These are phyloP conservation scores for Drosophila sordidula DNA, from an alignment of 2,888 invertebrate species.

Conservation along the genomic window DNA sequence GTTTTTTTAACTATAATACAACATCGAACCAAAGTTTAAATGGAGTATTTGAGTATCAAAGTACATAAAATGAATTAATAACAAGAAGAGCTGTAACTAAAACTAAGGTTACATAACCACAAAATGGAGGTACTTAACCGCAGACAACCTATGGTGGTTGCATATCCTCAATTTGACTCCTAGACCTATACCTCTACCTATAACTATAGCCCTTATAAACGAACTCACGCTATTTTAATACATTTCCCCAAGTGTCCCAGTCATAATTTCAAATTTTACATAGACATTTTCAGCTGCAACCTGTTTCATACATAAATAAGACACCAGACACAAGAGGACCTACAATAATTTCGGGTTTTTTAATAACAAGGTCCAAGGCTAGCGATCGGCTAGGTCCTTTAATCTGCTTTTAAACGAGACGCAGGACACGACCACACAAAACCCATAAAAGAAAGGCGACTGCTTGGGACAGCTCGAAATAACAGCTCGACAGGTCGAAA, in stretches of 20 bases:
- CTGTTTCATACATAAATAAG: slow-evolving; percentile 62
- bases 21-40: no score
- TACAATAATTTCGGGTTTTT: slow-evolving; percentile 53
- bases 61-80: no score
- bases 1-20: no score
- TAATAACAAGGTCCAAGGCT: slow-evolving; percentile 63
- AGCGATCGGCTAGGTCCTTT: slow-evolving; percentile 64
- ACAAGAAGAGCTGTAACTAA: background rate
- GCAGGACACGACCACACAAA: slow-evolving; percentile 76
- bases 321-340: slow-evolving; percentile 40
- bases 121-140: slow-evolving; percentile 7
- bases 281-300: slow-evolving; percentile 58
- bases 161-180: background rate
- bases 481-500: slow-evolving; percentile 65
- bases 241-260: slow-evolving; percentile 7
- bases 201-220: background rate
- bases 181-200: background rate
- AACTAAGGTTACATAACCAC: background rate
- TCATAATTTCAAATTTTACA: slow-evolving; percentile 40
- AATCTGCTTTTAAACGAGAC: slow-evolving; percentile 74
- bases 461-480: slow-evolving; percentile 32
- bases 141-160: background rate
- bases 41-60: no score
- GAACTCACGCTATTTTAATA: slow-evolving; percentile 28
- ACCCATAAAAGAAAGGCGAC: slow-evolving; percentile 66